Evolutionary conservation across 2,113 vertebrate species (phyloP).

Genomic region (Clarias gariepinus): DNA sequence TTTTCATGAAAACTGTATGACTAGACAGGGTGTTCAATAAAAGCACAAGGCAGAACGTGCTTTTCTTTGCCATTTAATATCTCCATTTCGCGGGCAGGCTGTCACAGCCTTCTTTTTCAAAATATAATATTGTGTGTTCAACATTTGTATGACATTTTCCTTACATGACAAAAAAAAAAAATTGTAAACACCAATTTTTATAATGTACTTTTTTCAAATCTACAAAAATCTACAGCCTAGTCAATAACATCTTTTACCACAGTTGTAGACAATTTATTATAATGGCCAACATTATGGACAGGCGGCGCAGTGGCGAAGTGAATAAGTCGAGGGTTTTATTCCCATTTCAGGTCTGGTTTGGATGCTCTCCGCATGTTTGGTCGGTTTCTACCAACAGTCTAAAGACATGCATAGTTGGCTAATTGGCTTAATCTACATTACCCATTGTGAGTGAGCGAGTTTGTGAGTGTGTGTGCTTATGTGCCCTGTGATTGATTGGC

Average conservation of each 20-base stretch:
- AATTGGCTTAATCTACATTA: no score
- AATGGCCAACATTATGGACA: neutral
- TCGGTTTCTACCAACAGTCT: no score
- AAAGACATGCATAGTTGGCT: no score
- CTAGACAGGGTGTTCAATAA: neutral
- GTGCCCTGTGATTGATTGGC: no score
- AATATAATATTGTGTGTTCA: neutral
- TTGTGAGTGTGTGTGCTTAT: no score
- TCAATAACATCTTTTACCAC: neutral
- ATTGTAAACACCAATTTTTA: neutral
- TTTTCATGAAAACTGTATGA: conserved; percentile 3
- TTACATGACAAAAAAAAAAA: conserved; percentile 4
- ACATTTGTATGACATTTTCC: conserved; percentile 1
- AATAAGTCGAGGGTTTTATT: no score
- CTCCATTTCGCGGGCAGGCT: neutral
- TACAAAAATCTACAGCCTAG: neutral
- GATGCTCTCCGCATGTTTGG: no score
- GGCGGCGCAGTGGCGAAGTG: no score
- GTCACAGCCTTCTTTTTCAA: neutral
- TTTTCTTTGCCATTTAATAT: neutral
- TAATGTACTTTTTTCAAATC: neutral
- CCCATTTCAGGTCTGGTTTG: no score
- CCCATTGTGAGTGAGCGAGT: no score
- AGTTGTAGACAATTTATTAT: neutral
- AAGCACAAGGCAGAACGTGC: neutral